phyloP scores from a whole-genome alignment of 1,140 invertebrate genomes.

The Caenorhabditis tropicalis region DNA sequence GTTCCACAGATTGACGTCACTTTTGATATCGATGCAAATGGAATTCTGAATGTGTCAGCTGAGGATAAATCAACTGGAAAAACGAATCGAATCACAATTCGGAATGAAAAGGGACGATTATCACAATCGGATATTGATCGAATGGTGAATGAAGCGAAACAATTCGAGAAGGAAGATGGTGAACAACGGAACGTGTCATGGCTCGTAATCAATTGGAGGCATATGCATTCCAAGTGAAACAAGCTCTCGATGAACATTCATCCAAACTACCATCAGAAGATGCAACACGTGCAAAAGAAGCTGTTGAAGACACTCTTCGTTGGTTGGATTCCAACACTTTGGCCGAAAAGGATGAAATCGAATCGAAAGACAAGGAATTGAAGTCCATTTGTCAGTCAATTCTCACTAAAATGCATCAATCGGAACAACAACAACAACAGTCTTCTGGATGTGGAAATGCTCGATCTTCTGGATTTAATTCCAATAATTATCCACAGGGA shows the following conservation, averaged over 20 bases:
- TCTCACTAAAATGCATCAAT: constrained; percentile 73
- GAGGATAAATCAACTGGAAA: constrained; percentile 81
- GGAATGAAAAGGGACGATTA: too few species aligned
- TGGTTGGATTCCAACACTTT: constrained; percentile 76
- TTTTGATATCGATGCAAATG: constrained; percentile 81
- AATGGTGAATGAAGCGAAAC: constrained; percentile 76
- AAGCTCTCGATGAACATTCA: constrained; percentile 56
- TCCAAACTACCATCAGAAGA: constrained; percentile 49
- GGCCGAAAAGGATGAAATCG: constrained; percentile 74
- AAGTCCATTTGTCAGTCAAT: constrained; percentile 78
- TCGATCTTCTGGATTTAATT: neutral
- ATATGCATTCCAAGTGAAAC: constrained; percentile 61
- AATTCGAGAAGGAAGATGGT: constrained; percentile 75
- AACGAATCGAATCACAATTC: constrained; percentile 74
- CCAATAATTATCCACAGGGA: constrained; percentile 51
- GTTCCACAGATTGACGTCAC: constrained; percentile 88
- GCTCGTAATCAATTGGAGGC: constrained; percentile 69
- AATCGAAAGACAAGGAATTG: constrained; percentile 73
- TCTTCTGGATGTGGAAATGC: constrained; percentile 12
- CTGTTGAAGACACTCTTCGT: constrained; percentile 55
- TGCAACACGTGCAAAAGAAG: constrained; percentile 34
- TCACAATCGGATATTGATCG: constrained; percentile 77
- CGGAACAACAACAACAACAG: constrained; percentile 28
- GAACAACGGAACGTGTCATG: constrained; percentile 67
- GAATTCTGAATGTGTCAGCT: constrained; percentile 82